These are phyloP conservation scores for Melolontha melolontha DNA, from an alignment of 2,888 invertebrate genomes.

Conservation along the genomic window DNA sequence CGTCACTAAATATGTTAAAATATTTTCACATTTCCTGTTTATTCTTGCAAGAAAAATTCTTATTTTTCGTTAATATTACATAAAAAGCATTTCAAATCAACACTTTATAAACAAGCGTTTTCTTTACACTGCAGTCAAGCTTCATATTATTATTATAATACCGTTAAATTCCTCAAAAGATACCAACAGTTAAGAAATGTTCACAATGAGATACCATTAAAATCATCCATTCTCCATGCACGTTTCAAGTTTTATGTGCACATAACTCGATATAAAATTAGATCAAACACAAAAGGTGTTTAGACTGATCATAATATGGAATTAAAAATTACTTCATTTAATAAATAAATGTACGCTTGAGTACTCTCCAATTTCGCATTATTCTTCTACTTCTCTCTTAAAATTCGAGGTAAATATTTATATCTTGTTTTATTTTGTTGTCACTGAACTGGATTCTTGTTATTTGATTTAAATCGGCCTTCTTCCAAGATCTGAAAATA, in stretches of 20 bases:
- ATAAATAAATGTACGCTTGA: slow-evolving; percentile 1
- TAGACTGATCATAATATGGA: background rate
- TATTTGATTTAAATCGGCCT: too few species aligned
- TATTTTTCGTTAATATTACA: background rate
- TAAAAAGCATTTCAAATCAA: background rate
- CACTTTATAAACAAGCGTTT: too few species aligned
- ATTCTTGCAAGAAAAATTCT: background rate
- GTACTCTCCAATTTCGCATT: too few species aligned
- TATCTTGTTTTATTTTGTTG: background rate
- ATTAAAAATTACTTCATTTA: slow-evolving; percentile 14
- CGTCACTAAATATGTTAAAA: background rate
- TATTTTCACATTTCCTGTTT: background rate
- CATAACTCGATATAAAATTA: slow-evolving; percentile 17
- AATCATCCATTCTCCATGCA: background rate
- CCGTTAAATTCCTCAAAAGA: background rate
- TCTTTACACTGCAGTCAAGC: background rate
- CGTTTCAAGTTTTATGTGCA: slow-evolving; percentile 6
- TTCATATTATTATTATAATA: background rate
- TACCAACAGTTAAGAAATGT: background rate
- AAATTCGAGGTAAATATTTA: too few species aligned
- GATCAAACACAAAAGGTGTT: background rate
- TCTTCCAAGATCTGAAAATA: too few species aligned
- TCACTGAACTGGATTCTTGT: too few species aligned
- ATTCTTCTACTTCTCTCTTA: too few species aligned
- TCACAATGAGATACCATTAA: background rate